Evolutionary conservation across 1,140 invertebrate genomes (phyloP).

Genomic region (Heterodera schachtii): DNA sequence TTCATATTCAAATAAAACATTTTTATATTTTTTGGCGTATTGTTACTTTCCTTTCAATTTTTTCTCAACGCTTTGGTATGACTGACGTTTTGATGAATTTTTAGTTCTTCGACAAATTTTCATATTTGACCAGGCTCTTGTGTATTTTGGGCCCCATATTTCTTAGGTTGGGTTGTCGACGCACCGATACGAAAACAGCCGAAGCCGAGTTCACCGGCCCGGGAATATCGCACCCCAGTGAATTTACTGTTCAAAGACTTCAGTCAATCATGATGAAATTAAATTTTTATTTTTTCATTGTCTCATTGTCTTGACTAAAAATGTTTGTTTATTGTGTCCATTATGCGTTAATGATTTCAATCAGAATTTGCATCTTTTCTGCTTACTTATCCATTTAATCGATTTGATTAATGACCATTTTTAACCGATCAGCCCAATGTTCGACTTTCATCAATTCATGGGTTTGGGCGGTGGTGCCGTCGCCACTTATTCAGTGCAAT

Average conservation of each 20-base stretch:
- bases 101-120: too few relatives aligned
- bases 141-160: too few relatives aligned
- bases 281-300: slow-evolving; percentile 35
- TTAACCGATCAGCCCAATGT: slow-evolving; percentile 27
- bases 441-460: slow-evolving; percentile 42
- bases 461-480: slow-evolving; percentile 30
- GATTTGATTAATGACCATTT: not conserved
- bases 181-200: slow-evolving; percentile 35
- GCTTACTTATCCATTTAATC: not conserved
- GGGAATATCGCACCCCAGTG: slow-evolving; percentile 36
- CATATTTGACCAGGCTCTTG: too few relatives aligned
- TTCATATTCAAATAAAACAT: too few relatives aligned
- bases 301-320: slow-evolving; percentile 18
- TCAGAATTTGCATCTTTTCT: slow-evolving; percentile 2
- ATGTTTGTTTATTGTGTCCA: not conserved
- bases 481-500: slow-evolving; percentile 34
- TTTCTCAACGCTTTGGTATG: too few relatives aligned
- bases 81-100: too few relatives aligned
- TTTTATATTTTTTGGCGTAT: too few relatives aligned
- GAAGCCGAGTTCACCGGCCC: slow-evolving; percentile 40
- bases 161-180: slow-evolving; percentile 37
- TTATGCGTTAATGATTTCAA: not conserved
- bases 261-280: slow-evolving; percentile 36
- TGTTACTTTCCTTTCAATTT: too few relatives aligned
- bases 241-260: slow-evolving; percentile 54